A percentile compares a stretch with the other conserved stretches of the same genome.
These are phyloP conservation scores for Himalopsyche phryganea DNA, from an alignment of 1,140 invertebrate species.

Conservation along the genomic window DNA sequence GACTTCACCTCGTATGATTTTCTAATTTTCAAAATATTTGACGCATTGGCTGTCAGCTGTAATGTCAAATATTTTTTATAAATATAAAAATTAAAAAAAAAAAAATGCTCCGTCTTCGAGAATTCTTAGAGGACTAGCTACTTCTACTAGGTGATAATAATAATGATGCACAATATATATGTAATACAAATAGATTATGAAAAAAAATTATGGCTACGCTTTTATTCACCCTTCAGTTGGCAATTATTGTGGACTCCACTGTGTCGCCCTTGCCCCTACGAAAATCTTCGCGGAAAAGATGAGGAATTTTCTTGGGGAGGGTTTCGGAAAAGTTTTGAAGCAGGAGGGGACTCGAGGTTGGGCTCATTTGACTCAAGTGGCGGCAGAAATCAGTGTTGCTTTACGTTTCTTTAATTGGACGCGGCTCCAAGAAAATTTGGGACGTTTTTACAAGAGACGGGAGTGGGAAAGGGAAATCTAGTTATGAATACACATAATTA, in stretches of 20 bases:
- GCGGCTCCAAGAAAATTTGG: slow-evolving; percentile 7
- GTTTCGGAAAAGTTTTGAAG: slow-evolving; percentile 1
- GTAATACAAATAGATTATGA: no score
- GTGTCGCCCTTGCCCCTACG: slow-evolving; percentile 9
- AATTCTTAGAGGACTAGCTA: no score
- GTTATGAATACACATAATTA: not conserved
- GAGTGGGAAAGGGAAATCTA: not conserved
- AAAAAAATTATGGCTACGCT: no score
- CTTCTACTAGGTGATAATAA: no score
- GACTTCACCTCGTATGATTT: no score
- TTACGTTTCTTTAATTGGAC: slow-evolving; percentile 33
- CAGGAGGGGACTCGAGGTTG: slow-evolving; percentile 4
- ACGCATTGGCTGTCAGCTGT: no score
- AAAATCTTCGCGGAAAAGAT: slow-evolving; percentile 7
- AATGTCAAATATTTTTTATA: no score
- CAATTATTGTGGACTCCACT: slow-evolving; percentile 2
- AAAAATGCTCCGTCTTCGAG: no score
- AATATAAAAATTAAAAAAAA: no score
- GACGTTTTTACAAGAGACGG: not conserved
- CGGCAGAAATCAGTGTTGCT: slow-evolving; percentile 27
- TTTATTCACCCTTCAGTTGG: not conserved
- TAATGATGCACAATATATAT: no score
- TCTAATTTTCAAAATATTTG: no score
- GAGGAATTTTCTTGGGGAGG: slow-evolving; percentile 3
- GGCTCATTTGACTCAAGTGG: slow-evolving; percentile 32